These are phyloP conservation scores for Panthera uncia DNA, from an alignment of 2,113 vertebrate species.

Conservation along the genomic window DNA sequence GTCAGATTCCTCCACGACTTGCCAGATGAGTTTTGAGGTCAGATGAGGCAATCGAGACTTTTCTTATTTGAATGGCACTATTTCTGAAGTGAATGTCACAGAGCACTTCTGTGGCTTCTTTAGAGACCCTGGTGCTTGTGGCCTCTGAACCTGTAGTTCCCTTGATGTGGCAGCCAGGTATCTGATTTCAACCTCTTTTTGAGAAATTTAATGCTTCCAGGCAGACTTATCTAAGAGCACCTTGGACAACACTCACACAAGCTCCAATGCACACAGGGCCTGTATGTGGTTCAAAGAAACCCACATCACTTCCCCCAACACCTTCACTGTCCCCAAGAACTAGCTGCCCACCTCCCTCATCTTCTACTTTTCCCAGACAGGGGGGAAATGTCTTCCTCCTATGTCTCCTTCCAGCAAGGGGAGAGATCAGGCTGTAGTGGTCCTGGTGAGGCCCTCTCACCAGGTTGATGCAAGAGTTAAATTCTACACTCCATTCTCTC, in stretches of 20 bases:
- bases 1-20: not conserved
- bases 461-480: not conserved
- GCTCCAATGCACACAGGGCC: not conserved
- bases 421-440: not conserved
- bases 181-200: not conserved
- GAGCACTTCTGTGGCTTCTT: not conserved
- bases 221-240: not conserved
- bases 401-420: not conserved
- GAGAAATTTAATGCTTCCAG: not conserved
- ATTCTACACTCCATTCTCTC: not conserved
- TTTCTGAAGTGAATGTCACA: not conserved
- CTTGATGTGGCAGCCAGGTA: not conserved
- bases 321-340: not conserved
- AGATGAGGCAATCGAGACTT: not conserved
- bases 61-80: not conserved
- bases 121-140: not conserved
- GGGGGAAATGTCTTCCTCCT: too few species aligned
- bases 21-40: not conserved
- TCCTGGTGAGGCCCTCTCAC: not conserved
- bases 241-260: not conserved
- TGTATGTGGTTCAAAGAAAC: not conserved
- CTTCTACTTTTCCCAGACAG: not conserved
- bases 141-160: not conserved
- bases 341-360: not conserved
- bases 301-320: not conserved